Conservation (phyloP, 1,140 invertebrate genomes). For the Probaryconus sp. region DNA sequence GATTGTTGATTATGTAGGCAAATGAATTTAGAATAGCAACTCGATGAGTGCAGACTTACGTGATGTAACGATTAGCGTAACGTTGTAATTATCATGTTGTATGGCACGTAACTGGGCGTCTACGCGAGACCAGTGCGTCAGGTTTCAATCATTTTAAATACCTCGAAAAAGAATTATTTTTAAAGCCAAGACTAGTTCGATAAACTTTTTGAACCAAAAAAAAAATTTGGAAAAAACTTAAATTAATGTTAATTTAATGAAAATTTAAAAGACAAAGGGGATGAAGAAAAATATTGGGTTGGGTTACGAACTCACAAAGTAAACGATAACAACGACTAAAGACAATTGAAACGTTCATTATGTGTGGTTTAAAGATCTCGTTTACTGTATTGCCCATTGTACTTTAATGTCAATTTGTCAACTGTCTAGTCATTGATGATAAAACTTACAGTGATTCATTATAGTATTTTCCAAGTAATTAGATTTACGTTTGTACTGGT, state of each 20-base stretch:
- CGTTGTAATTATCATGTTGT: slow-evolving; percentile 35
- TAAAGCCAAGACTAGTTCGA: too few relatives aligned
- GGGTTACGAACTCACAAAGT: too few relatives aligned
- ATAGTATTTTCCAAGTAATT: slow-evolving; percentile 9
- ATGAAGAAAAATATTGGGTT: too few relatives aligned
- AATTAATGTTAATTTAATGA: too few relatives aligned
- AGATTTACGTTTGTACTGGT: slow-evolving; percentile 1
- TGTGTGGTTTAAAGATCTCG: slow-evolving; percentile 10
- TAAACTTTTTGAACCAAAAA: too few relatives aligned
- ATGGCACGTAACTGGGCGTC: slow-evolving; percentile 33
- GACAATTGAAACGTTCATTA: slow-evolving; percentile 15
- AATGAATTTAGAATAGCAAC: slow-evolving; percentile 49
- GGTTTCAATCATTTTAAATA: too few relatives aligned
- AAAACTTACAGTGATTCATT: slow-evolving; percentile 1
- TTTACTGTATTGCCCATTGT: slow-evolving; percentile 12
- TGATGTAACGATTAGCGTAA: slow-evolving; percentile 51
- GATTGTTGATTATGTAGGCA: slow-evolving; percentile 45
- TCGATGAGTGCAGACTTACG: slow-evolving; percentile 21
- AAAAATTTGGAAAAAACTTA: too few relatives aligned
- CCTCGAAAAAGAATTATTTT: too few relatives aligned
- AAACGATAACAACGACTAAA: too few relatives aligned
- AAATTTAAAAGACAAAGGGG: too few relatives aligned
- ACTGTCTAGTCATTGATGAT: background rate
- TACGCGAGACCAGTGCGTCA: too few relatives aligned
- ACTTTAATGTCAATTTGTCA: slow-evolving; percentile 8